These are phyloP conservation scores for Drosophila greeni DNA, from an alignment of 2,888 invertebrate genomes.

Conservation along the genomic window DNA sequence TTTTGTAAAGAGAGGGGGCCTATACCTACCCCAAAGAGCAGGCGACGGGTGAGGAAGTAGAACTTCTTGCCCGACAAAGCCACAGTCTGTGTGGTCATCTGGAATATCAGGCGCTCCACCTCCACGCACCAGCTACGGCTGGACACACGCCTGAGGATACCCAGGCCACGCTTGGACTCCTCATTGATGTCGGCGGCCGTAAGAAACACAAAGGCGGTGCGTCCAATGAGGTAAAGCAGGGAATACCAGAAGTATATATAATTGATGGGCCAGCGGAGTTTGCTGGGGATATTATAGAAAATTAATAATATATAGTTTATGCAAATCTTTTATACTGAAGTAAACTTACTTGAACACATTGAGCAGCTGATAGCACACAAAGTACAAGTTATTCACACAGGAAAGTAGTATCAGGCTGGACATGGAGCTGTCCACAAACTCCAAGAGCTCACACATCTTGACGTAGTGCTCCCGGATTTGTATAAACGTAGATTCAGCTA, in stretches of 20 bases:
- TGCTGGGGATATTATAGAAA: constrained; percentile 53
- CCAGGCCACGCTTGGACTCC: constrained; percentile 80
- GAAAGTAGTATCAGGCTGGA: constrained; percentile 85
- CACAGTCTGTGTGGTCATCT: constrained; percentile 81
- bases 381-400: constrained; percentile 85
- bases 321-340: not conserved
- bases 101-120: constrained; percentile 81
- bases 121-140: constrained; percentile 75
- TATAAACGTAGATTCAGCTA: constrained; percentile 80
- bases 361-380: constrained; percentile 86
- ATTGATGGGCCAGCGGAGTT: constrained; percentile 78
- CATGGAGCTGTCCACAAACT: constrained; percentile 82
- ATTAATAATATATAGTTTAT: not conserved
- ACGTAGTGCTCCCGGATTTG: constrained; percentile 85
- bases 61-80: constrained; percentile 83
- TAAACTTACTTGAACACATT: constrained; percentile 79
- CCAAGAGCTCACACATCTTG: constrained; percentile 82
- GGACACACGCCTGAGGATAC: constrained; percentile 78
- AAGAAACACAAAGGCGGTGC: constrained; percentile 81
- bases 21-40: constrained; percentile 81
- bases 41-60: constrained; percentile 81
- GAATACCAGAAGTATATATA: constrained; percentile 81
- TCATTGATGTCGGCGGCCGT: constrained; percentile 81
- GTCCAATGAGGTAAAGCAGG: constrained; percentile 80
- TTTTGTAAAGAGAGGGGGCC: not conserved